phyloP scores from a whole-genome alignment of 1,140 invertebrate genomes.

The Rhynchophorus ferrugineus region DNA sequence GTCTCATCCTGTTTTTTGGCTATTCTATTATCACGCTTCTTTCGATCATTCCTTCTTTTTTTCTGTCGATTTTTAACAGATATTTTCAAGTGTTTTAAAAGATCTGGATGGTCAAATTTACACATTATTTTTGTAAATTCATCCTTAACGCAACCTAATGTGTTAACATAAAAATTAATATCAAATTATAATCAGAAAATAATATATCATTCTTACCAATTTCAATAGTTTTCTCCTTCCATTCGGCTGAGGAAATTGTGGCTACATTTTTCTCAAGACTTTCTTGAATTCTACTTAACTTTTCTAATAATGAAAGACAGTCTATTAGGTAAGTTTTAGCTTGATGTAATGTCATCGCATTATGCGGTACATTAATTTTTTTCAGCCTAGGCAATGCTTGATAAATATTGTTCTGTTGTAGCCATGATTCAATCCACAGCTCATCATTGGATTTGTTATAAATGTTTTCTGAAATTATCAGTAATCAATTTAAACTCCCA shows the following conservation, averaged over 20 bases:
- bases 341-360: constrained; percentile 25
- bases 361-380: constrained; percentile 18
- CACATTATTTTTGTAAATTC: constrained; percentile 42
- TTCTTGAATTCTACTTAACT: constrained; percentile 42
- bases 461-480: constrained; percentile 12
- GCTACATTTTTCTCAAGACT: constrained; percentile 42
- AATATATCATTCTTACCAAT: constrained; percentile 29
- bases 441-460: constrained; percentile 26
- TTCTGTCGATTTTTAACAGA: constrained; percentile 46
- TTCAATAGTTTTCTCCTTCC: constrained; percentile 44
- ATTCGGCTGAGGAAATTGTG: constrained; percentile 45
- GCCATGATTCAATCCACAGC: constrained; percentile 27
- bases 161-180: neutral
- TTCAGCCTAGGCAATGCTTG: constrained; percentile 22
- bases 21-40: constrained; percentile 41
- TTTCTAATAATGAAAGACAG: constrained; percentile 33
- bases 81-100: constrained; percentile 43
- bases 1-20: constrained; percentile 40
- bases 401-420: constrained; percentile 27
- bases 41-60: constrained; percentile 49
- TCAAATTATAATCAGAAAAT: neutral
- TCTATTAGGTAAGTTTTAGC: constrained; percentile 32
- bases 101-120: constrained; percentile 40
- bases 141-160: constrained; percentile 39
- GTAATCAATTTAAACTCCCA: neutral